Percentiles rank a stretch among this genome's conserved stretches.
Conservation (phyloP, 2,113 vertebrate species). For the Dasypus novemcinctus region DNA sequence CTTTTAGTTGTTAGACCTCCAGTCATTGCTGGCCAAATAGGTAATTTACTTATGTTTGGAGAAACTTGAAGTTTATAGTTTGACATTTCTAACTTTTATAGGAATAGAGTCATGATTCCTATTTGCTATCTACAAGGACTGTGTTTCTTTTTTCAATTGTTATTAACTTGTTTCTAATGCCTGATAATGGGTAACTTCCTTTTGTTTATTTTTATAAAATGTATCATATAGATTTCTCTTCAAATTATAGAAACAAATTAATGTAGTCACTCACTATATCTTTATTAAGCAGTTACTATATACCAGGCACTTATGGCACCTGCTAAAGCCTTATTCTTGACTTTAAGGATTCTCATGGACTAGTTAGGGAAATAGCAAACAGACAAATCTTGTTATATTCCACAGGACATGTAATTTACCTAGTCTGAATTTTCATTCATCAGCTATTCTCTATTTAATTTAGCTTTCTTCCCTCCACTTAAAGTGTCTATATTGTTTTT, state of each 20-base stretch:
- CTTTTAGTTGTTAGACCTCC: conserved; percentile 96
- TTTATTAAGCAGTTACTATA: background rate
- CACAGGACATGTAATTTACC: background rate
- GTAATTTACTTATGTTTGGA: conserved; percentile 84
- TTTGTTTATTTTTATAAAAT: conserved; percentile 30
- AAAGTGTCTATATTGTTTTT: background rate
- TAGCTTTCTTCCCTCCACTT: background rate
- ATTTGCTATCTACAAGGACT: background rate
- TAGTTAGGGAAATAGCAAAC: background rate
- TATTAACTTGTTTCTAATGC: conserved; percentile 11
- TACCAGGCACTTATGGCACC: background rate
- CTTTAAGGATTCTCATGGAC: background rate
- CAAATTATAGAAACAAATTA: conserved; percentile 17
- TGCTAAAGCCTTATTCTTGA: background rate
- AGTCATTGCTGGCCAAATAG: conserved; percentile 98
- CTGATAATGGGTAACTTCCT: background rate
- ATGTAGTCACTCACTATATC: background rate
- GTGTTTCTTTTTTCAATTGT: background rate
- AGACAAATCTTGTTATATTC: background rate
- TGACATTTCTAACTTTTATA: conserved; percentile 74
- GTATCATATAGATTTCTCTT: background rate
- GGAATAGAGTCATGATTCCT: conserved; percentile 15
- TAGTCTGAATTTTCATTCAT: background rate
- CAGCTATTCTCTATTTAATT: background rate
- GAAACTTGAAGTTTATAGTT: conserved; percentile 71